These are phyloP conservation scores for Pristionchus fissidentatus DNA, from an alignment of 2,888 invertebrate genomes.

Conservation along the genomic window DNA sequence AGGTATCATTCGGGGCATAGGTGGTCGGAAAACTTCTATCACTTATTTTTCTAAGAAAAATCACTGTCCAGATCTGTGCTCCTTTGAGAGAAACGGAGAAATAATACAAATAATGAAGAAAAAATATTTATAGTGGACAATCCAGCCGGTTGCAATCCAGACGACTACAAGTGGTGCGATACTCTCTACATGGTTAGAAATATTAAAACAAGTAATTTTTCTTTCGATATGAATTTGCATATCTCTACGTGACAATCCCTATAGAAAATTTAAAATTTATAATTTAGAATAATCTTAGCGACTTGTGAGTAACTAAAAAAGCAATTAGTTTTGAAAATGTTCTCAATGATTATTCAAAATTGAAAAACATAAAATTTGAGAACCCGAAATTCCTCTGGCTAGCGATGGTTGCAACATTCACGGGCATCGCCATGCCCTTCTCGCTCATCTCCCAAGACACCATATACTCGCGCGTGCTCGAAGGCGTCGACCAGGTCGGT, in stretches of 20 bases:
- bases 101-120: neutral
- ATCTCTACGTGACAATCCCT: too few species aligned
- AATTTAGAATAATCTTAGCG: too few species aligned
- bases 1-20: too few species aligned
- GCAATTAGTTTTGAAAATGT: neutral
- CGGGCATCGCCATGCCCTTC: constrained; percentile 25
- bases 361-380: neutral
- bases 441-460: constrained; percentile 38
- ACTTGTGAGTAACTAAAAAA: too few species aligned
- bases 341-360: neutral
- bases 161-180: neutral
- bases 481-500: constrained; percentile 26
- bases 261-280: too few species aligned
- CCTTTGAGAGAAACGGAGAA: neutral
- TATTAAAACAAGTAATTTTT: neutral
- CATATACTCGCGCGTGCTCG: constrained; percentile 23
- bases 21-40: too few species aligned
- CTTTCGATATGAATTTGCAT: too few species aligned
- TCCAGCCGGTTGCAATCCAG: neutral
- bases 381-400: constrained; percentile 2
- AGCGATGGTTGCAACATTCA: neutral
- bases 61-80: too few species aligned
- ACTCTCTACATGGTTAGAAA: neutral
- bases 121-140: neutral
- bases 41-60: too few species aligned